phyloP scores from a whole-genome alignment of 2,113 vertebrate genomes.

The Cepphus grylle region DNA sequence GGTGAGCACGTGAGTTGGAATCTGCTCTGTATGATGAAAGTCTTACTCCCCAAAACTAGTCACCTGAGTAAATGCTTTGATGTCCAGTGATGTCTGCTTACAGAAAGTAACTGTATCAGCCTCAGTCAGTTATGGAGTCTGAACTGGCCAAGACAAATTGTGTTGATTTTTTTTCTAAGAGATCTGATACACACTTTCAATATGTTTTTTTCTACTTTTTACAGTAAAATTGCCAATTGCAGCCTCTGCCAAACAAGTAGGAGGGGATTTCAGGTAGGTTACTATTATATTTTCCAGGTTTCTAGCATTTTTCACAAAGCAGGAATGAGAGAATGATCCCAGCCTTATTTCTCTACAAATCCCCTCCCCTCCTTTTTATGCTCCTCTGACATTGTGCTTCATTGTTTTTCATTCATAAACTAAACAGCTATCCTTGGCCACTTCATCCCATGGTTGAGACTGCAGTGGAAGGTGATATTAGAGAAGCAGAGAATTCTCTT shows the following conservation, averaged over 20 bases:
- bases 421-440: neutral
- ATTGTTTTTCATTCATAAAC: neutral
- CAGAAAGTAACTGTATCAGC: neutral
- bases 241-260: slow-evolving; percentile 22
- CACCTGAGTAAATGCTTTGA: neutral
- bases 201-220: neutral
- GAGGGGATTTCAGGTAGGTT: slow-evolving; percentile 50
- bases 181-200: neutral
- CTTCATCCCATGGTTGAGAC: neutral
- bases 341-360: neutral
- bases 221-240: slow-evolving; percentile 32
- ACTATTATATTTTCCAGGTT: neutral
- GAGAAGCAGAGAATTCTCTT: neutral
- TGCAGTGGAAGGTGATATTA: neutral
- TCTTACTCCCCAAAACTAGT: neutral
- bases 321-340: neutral
- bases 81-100: neutral
- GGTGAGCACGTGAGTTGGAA: neutral
- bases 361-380: neutral
- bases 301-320: neutral
- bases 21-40: neutral
- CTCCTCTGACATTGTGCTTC: neutral
- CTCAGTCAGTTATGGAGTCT: neutral
- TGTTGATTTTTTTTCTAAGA: neutral
- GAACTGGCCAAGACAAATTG: neutral